Percentiles rank a stretch among this genome's conserved stretches.
phyloP scores from a whole-genome alignment of 2,113 vertebrate genomes.

The Taurulus bubalis region DNA sequence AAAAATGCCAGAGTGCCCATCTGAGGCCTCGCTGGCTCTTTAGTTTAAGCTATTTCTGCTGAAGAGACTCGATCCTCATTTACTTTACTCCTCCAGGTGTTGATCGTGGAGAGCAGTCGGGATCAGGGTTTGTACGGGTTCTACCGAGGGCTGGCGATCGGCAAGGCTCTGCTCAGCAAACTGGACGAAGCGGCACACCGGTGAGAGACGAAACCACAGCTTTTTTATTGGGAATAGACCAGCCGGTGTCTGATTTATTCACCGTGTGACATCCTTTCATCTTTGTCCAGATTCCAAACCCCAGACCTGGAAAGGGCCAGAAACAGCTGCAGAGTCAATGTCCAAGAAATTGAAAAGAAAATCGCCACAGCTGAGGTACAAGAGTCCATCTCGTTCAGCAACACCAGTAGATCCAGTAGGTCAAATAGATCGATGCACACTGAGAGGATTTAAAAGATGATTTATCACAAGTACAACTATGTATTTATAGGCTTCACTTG shows the following conservation, averaged over 20 bases:
- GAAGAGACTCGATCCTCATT: neutral
- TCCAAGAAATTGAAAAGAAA: conserved; percentile 72
- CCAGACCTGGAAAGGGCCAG: conserved; percentile 31
- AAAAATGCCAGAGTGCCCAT: too few relatives aligned
- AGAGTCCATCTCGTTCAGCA: neutral
- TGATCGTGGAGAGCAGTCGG: conserved; percentile 57
- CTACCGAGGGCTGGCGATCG: conserved; percentile 48
- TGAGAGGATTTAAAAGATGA: neutral
- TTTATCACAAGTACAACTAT: too few relatives aligned
- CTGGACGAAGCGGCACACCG: conserved; percentile 65
- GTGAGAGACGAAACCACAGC: conserved; percentile 44
- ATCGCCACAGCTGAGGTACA: conserved; percentile 71
- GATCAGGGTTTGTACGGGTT: conserved; percentile 59
- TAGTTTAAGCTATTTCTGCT: neutral
- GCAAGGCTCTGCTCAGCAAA: conserved; percentile 63
- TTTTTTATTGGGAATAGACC: neutral
- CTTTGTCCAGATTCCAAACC: conserved; percentile 58
- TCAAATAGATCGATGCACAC: neutral
- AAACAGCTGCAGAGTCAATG: conserved; percentile 47
- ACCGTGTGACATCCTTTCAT: neutral
- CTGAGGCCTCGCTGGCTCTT: neutral
- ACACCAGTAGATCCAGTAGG: neutral
- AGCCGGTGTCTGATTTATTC: neutral
- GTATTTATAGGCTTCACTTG: too few relatives aligned
- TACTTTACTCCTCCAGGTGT: conserved; percentile 54